Evolutionary conservation across 2,888 invertebrate genomes (phyloP).

Genomic region (Synergus umbraculus): DNA sequence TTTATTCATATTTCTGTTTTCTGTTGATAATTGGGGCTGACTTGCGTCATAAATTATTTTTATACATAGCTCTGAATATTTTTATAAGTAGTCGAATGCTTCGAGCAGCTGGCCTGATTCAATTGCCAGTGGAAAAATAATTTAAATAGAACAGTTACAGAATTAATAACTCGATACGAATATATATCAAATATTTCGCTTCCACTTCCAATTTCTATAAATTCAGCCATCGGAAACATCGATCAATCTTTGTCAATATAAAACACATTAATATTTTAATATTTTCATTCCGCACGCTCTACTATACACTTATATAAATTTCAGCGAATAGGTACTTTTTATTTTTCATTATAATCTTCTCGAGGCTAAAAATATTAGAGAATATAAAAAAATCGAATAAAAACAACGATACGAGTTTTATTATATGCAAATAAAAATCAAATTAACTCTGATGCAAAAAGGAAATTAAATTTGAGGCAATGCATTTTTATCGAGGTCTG

Average conservation of each 20-base stretch:
- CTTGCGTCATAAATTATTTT: slow-evolving; percentile 38
- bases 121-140: slow-evolving; percentile 22
- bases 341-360: neutral
- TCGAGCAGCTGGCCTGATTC: slow-evolving; percentile 18
- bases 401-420: neutral
- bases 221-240: slow-evolving; percentile 16
- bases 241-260: slow-evolving; percentile 37
- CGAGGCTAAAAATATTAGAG: neutral
- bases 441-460: neutral
- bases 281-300: slow-evolving; percentile 18
- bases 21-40: neutral
- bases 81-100: slow-evolving; percentile 14
- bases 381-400: neutral
- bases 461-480: neutral
- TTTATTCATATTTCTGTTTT: neutral
- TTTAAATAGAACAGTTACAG: slow-evolving; percentile 30
- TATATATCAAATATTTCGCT: slow-evolving; percentile 24
- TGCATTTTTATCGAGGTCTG: slow-evolving; percentile 1
- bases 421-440: slow-evolving; percentile 10
- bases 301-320: slow-evolving; percentile 32
- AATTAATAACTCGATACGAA: slow-evolving; percentile 21
- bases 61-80: slow-evolving; percentile 1
- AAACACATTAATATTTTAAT: slow-evolving; percentile 18
- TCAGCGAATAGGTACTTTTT: slow-evolving; percentile 11
- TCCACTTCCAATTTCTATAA: slow-evolving; percentile 28